Percentiles rank a stretch among this genome's conserved stretches.
phyloP scores from a whole-genome alignment of 2,888 invertebrate genomes.

The Lepidonotus clava region DNA sequence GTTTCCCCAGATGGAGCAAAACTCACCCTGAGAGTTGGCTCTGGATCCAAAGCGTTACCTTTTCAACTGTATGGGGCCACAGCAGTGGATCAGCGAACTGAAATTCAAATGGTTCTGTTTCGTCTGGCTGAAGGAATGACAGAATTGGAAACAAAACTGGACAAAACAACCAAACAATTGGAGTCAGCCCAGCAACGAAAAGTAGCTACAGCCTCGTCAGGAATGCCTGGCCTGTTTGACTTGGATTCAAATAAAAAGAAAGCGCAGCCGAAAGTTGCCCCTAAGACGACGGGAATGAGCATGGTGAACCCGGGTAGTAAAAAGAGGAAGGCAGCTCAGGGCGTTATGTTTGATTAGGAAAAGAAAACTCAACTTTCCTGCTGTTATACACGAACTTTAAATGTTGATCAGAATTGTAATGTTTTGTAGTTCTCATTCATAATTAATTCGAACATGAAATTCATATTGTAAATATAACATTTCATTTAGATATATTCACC shows the following conservation, averaged over 20 bases:
- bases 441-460: too few relatives aligned
- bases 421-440: too few relatives aligned
- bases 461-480: too few relatives aligned
- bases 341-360: slow-evolving; percentile 75
- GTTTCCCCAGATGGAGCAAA: slow-evolving; percentile 71
- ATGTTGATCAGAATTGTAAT: too few relatives aligned
- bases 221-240: slow-evolving; percentile 29
- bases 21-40: slow-evolving; percentile 71
- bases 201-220: background rate
- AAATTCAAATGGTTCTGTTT: slow-evolving; percentile 73
- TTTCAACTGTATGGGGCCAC: slow-evolving; percentile 75
- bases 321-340: slow-evolving; percentile 75
- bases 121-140: slow-evolving; percentile 70
- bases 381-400: too few relatives aligned
- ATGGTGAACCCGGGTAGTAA: slow-evolving; percentile 76
- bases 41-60: slow-evolving; percentile 67
- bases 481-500: too few relatives aligned
- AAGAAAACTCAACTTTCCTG: too few relatives aligned
- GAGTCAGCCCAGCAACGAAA: slow-evolving; percentile 61
- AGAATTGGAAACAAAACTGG: slow-evolving; percentile 68
- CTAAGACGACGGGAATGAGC: slow-evolving; percentile 76
- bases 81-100: slow-evolving; percentile 73
- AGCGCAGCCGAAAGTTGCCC: slow-evolving; percentile 67
- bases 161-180: slow-evolving; percentile 70
- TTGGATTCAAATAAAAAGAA: slow-evolving; percentile 35